Base-by-base conservation (phyloP, 2,888 invertebrate species). In the Scrobipalpa atriplicella region DNA sequence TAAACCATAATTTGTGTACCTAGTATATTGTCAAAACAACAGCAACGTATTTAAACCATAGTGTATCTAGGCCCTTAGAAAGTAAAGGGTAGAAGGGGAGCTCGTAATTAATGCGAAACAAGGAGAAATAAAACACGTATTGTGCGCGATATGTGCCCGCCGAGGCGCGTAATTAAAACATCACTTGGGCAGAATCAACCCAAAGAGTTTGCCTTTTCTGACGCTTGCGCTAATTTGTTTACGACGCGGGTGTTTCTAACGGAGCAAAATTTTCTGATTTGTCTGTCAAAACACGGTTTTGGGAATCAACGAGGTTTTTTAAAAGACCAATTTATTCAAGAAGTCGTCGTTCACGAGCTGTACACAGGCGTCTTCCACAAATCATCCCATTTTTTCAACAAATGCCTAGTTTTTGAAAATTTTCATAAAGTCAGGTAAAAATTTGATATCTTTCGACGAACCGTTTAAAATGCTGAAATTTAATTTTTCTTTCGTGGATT, bases 71-170 rank as follows among this genome's bases (percentile, higher is more conserved):
- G n/a, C 47, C 47, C 6, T 47, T 47, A 47, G 6, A 8, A 16
- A 47, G 70, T 52, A 66, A 66, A 66, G 68, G 67, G 58, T 61
- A 63, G 70, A 62, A 68, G 63, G 67, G 69, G 67, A 76, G 75
- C 75, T 75, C 70, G 82, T 86, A 87, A 87, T 87, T 86, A 86
- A 85, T 86, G 84, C 79, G 78, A 84, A 85, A 86, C 85, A 87
- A 81, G 81, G 75, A 78, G 83, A 84, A 85, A 85, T 84, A 86
- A 83, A 85, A 82, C 75, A 80, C 78, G 81, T 78, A 81, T 81
- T 79, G 78, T 78, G 56, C 70, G 76, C 79, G 80, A 80, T 81
- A 78, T 78, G 80, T 78, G 80, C 71, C 78, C 78, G 74, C 72
- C 78, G 77, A 75, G 67, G 75, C 83, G 85, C 80, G 76, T 85